Base-by-base conservation (phyloP, 2,113 vertebrate species). In the Oncorhynchus clarkii region DNA sequence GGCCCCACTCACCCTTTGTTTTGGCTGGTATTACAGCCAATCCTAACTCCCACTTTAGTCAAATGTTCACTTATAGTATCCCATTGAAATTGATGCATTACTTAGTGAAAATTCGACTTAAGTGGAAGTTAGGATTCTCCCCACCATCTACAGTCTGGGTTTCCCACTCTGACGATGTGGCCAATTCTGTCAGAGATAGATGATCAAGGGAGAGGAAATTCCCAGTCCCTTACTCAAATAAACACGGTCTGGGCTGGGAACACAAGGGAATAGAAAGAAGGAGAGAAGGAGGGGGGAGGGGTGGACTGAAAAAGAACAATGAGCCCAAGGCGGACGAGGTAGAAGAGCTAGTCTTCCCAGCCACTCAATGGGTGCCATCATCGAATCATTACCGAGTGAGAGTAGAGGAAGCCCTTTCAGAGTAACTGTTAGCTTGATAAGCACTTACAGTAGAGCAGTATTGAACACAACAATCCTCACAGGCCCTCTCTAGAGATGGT, bases 391-490 rank as follows among this genome's bases (percentile, higher is more conserved):
- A 78, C 51, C 60, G 49, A 45, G 27, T 22, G n/a, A 54, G 26
- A 67, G 31, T 39, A 9, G 54, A 48, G 18, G 48, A 81, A 71
- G 74, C 77, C 54, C 31, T 85, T 71, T 34, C 27, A 64, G 75
- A 85, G 74, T 67, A 64, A 59, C 48, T 84, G 78, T 76, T 78
- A 13, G 70, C 13, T 22, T 78, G 75, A 86, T 78, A 70, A 84
- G 77, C 85, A 86, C 90, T 91, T 88, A 86, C 54, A 78, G 76
- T 64, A 34, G 59, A 79, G 57, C 68, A 22, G 82, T 86, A 89
- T 85, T 79, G 83, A 88, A 74, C 75, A 74, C 20, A 39, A 7
- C 45, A 16, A 12, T 79, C 82, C 80, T 76, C 60, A 11, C 70
- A 51, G 72, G 3, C 71, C 67, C 80, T 84, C 87, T 86, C 71